Evolutionary conservation across 2,888 invertebrate genomes (phyloP), one percentile per base, ranked within the genome.

Genomic region (Drosophila neutralis): DNA sequence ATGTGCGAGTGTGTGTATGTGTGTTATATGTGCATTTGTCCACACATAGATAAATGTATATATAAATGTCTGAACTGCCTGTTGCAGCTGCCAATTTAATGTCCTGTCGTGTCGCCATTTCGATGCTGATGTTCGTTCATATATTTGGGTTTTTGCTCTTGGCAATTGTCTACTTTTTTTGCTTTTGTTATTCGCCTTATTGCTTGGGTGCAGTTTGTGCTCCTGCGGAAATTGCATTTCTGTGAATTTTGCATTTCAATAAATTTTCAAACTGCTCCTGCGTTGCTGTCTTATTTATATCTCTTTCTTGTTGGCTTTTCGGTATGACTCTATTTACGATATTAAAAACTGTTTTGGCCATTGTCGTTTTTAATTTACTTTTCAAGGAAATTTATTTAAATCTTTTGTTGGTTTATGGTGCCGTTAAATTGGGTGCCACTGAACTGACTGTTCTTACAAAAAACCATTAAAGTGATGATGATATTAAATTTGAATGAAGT

Each of bases 151-250:
- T 73, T 75, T 71, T 66, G 69, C 82, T 73, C 80, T 69, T 57
- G 83, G 72, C 80, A 70, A 72, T 87, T 81, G 84, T 84, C 66
- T 83, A 69, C 70, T 59, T 70, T 64, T 51, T 65, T 53, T 78
- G 45, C 38, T 66, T 60, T 57, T 69, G 68, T 49, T 69, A 51
- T 56, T 33, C 58, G 24, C 61, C 73, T 80, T 81, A 77, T 81
- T 67, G 77, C 72, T 58, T 29, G 21, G 69, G 65, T 69, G 87
- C 70, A 73, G 72, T 79, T 79, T 56, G 24, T 60, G 74, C 70
- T 74, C 69, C 69, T 67, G 73, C 79, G 87, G 87, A 90, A 88
- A 88, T 88, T 88, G 90, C 89, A 89, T 88, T 88, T 90, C 80
- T 77, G 82, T 81, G 81, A 75, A 90, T 78, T 87, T 87, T 73